Conservation (phyloP, 2,888 invertebrate species). For the Ephialtes manifestator region DNA sequence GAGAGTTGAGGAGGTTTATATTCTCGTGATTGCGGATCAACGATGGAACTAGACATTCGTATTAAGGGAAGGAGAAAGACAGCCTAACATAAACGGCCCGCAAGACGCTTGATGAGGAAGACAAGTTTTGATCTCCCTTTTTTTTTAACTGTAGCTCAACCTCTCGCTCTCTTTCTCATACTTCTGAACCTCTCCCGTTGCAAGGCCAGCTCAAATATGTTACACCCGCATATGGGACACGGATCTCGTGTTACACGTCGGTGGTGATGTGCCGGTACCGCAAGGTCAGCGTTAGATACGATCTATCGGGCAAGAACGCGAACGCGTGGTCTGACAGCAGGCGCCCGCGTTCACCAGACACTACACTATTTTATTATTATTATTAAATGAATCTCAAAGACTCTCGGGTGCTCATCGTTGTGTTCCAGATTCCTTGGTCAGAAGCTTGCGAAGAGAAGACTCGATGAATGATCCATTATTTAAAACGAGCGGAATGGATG, state of each 20-base stretch:
- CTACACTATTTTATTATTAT: conserved; percentile 49
- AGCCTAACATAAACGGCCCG: too few species aligned
- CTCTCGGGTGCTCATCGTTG: conserved; percentile 13
- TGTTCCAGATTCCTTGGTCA: conserved; percentile 2
- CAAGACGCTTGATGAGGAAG: background rate
- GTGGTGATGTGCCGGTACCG: conserved; percentile 68
- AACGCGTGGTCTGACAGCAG: conserved; percentile 58
- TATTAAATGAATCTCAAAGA: conserved; percentile 50
- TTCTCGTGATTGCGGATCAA: conserved; percentile 14
- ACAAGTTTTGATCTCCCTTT: background rate
- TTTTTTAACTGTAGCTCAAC: background rate
- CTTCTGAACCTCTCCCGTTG: conserved; percentile 53
- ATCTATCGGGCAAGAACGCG: conserved; percentile 70
- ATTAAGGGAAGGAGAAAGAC: background rate
- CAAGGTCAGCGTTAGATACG: conserved; percentile 78
- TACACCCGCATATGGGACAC: conserved; percentile 79
- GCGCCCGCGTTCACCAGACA: conserved; percentile 52
- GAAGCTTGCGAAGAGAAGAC: too few species aligned
- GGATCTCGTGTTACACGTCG: conserved; percentile 77
- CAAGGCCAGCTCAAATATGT: conserved; percentile 72
- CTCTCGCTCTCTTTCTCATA: conserved; percentile 35
- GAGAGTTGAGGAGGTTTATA: conserved; percentile 8
- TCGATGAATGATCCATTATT: too few species aligned
- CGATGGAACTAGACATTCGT: conserved; percentile 10
- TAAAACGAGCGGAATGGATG: too few species aligned